Percentiles rank a stretch among this genome's conserved stretches.
phyloP scores from a whole-genome alignment of 2,797 vertebrate genomes.

The Melanotaenia nigrans region DNA sequence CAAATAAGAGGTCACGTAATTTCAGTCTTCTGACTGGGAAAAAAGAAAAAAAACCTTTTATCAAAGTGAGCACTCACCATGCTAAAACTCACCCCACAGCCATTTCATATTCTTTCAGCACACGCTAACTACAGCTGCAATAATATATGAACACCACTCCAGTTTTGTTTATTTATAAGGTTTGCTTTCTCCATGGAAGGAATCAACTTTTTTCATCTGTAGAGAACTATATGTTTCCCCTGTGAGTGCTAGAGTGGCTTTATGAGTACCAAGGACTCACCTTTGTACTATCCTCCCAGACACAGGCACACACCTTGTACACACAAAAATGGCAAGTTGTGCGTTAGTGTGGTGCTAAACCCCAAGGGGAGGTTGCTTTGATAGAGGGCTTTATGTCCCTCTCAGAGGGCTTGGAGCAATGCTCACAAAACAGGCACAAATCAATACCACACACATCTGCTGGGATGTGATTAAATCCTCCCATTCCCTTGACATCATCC shows the following conservation, averaged over 20 bases:
- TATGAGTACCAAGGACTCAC: conserved; percentile 46
- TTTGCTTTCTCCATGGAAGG: conserved; percentile 25
- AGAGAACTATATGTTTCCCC: conserved; percentile 41
- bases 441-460: conserved; percentile 76
- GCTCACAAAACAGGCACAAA: conserved; percentile 65
- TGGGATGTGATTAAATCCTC: conserved; percentile 70
- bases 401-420: conserved; percentile 47
- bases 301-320: conserved; percentile 3
- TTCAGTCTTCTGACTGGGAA: conserved; percentile 39
- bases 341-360: conserved; percentile 22
- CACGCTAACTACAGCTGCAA: conserved; percentile 9
- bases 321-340: conserved; percentile 22
- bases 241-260: conserved; percentile 41
- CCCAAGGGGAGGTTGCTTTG: conserved; percentile 61
- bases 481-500: conserved; percentile 38
- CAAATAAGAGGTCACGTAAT: conserved; percentile 48
- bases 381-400: conserved; percentile 65
- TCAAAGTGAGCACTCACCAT: conserved; percentile 22
- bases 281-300: conserved; percentile 21
- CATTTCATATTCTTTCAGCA: conserved; percentile 23
- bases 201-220: conserved; percentile 34
- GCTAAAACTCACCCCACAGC: conserved; percentile 26
- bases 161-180: conserved; percentile 49
- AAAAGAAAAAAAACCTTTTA: conserved; percentile 39
- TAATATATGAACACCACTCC: conserved; percentile 34